Evolutionary conservation across 2,113 vertebrate genomes (phyloP).

Genomic region (Nothobranchius furzeri): DNA sequence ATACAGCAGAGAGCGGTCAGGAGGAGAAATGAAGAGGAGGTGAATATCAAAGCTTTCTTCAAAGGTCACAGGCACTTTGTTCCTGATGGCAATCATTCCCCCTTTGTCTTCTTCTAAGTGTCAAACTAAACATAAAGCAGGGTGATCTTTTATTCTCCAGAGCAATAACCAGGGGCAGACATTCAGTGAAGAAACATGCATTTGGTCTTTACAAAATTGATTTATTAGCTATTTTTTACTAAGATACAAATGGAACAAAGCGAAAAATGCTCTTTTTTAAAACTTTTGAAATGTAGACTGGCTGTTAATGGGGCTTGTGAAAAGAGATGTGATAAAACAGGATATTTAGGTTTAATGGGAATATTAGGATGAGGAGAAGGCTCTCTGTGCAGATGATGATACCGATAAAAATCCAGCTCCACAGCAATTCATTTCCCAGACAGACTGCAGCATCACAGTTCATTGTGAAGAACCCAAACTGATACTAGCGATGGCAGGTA

Average conservation of each 20-base stretch:
- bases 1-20: conserved; percentile 3
- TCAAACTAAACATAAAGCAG: conserved; percentile 57
- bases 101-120: conserved; percentile 61
- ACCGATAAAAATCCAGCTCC: conserved; percentile 49
- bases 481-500: neutral
- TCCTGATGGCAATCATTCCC: conserved; percentile 68
- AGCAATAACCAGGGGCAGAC: conserved; percentile 48
- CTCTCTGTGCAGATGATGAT: conserved; percentile 24
- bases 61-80: conserved; percentile 77
- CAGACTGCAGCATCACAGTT: conserved; percentile 12
- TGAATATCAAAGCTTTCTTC: conserved; percentile 69
- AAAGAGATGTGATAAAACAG: neutral
- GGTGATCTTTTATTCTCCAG: conserved; percentile 27
- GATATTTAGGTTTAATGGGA: conserved; percentile 30
- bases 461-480: neutral
- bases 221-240: conserved; percentile 1
- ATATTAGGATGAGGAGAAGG: conserved; percentile 18
- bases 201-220: conserved; percentile 7
- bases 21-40: conserved; percentile 29
- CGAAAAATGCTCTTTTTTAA: conserved; percentile 10
- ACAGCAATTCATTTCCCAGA: conserved; percentile 37
- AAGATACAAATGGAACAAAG: conserved; percentile 19
- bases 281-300: conserved; percentile 8
- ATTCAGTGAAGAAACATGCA: conserved; percentile 9
- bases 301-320: conserved; percentile 6